Evolutionary conservation across 1,140 invertebrate species (phyloP).

Genomic region (Linepithema humile): DNA sequence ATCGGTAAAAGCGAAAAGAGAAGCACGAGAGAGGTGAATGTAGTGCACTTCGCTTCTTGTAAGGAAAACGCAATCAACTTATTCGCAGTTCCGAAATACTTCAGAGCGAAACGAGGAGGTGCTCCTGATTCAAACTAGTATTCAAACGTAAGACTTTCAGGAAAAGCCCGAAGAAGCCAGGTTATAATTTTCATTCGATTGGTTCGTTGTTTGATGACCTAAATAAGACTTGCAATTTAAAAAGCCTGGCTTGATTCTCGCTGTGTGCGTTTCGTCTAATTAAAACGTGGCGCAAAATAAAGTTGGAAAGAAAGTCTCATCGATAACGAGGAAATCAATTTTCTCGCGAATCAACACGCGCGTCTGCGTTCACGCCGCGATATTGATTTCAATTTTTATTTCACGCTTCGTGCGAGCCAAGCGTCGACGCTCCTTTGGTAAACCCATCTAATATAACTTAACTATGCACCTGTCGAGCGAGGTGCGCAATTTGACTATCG

Average conservation of each 20-base stretch:
- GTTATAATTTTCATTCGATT: slow-evolving; percentile 47
- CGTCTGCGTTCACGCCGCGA: background rate
- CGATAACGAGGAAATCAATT: background rate
- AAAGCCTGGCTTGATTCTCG: slow-evolving; percentile 5
- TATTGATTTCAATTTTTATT: slow-evolving; percentile 20
- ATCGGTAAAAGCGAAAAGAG: slow-evolving; percentile 13
- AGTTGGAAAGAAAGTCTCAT: background rate
- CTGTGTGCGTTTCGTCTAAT: slow-evolving; percentile 32
- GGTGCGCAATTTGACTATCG: background rate
- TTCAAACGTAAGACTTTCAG: slow-evolving; percentile 53
- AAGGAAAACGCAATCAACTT: slow-evolving; percentile 67
- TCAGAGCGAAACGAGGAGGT: slow-evolving; percentile 41
- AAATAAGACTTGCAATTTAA: slow-evolving; percentile 47
- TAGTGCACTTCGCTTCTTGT: slow-evolving; percentile 24
- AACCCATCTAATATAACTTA: slow-evolving; percentile 13
- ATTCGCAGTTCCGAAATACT: slow-evolving; percentile 64
- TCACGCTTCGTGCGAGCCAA: background rate
- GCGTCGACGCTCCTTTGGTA: background rate
- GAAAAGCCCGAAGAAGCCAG: background rate
- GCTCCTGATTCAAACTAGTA: slow-evolving; percentile 55
- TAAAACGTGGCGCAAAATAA: slow-evolving; percentile 18
- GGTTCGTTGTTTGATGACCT: slow-evolving; percentile 19
- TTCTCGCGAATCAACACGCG: background rate
- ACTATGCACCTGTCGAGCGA: background rate
- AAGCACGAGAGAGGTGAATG: slow-evolving; percentile 2